These are phyloP conservation scores for Conomelus anceps DNA, from an alignment of 2,888 invertebrate species.

Conservation along the genomic window DNA sequence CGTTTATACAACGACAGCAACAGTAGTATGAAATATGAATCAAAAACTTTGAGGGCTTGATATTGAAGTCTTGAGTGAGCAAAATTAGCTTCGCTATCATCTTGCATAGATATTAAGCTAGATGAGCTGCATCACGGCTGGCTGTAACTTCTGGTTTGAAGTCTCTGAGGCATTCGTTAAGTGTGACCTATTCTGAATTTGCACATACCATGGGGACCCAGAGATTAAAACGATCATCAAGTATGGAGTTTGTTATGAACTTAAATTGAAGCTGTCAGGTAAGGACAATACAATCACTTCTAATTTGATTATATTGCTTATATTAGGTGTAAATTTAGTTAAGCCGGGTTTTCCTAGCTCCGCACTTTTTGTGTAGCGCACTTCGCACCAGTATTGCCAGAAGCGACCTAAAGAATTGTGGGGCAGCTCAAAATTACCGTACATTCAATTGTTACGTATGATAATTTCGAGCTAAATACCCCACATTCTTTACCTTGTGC, in stretches of 20 bases:
- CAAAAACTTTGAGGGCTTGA: not conserved
- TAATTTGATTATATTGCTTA: not conserved
- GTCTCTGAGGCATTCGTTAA: not conserved
- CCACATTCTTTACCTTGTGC: no score
- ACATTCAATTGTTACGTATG: no score
- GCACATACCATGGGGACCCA: not conserved
- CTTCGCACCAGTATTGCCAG: no score
- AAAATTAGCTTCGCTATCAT: not conserved
- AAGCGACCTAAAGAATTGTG: no score
- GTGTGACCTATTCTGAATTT: not conserved
- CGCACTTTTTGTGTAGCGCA: no score
- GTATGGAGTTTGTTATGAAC: not conserved
- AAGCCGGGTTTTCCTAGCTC: no score
- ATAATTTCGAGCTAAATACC: no score
- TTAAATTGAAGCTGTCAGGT: not conserved
- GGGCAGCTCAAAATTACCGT: no score
- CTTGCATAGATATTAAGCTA: not conserved
- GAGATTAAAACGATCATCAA: not conserved
- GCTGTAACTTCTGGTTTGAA: not conserved
- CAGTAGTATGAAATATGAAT: not conserved
- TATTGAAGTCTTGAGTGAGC: not conserved
- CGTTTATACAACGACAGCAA: no score
- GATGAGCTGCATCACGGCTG: not conserved
- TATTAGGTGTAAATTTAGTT: not conserved
- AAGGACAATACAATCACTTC: not conserved